Percentiles rank a stretch among this genome's conserved stretches.
Conservation (phyloP, 2,113 vertebrate genomes). For the Pseudopodoces humilis region DNA sequence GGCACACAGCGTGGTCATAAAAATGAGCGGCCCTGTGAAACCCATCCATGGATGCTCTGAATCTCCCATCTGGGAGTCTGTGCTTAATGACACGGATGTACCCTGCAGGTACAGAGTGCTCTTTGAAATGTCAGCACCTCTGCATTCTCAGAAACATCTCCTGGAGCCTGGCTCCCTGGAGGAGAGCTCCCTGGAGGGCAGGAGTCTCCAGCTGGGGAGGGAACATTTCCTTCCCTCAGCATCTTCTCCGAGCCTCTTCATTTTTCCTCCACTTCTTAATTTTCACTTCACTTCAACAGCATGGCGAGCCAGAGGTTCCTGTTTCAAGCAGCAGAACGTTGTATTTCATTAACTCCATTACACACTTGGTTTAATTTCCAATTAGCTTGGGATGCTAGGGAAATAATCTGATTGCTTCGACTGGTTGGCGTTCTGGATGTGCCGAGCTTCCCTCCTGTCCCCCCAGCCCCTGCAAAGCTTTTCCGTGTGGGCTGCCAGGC, state of each 20-base stretch:
- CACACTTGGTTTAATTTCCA: slow-evolving; percentile 72
- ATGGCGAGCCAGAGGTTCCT: slow-evolving; percentile 38
- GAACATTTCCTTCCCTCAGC: neutral
- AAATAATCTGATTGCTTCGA: slow-evolving; percentile 48
- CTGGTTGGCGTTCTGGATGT: neutral
- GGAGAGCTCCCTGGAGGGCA: neutral
- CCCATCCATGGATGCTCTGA: accelerated
- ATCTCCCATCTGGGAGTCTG: neutral
- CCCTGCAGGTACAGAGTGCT: neutral
- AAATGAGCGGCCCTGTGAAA: neutral
- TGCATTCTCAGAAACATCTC: neutral
- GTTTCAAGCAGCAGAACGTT: slow-evolving; percentile 31
- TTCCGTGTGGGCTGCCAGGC: neutral
- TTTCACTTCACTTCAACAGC: neutral
- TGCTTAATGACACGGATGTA: neutral
- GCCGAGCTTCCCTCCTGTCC: neutral
- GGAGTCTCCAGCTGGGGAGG: neutral
- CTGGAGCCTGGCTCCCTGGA: neutral
- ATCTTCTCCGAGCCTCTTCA: neutral
- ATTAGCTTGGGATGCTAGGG: slow-evolving; percentile 51
- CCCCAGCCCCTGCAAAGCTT: neutral
- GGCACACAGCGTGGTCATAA: neutral
- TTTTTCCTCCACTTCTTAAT: neutral
- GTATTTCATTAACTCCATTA: slow-evolving; percentile 66
- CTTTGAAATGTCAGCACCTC: neutral